phyloP scores from a whole-genome alignment of 2,113 vertebrate species.

The Gymnorhina tibicen region DNA sequence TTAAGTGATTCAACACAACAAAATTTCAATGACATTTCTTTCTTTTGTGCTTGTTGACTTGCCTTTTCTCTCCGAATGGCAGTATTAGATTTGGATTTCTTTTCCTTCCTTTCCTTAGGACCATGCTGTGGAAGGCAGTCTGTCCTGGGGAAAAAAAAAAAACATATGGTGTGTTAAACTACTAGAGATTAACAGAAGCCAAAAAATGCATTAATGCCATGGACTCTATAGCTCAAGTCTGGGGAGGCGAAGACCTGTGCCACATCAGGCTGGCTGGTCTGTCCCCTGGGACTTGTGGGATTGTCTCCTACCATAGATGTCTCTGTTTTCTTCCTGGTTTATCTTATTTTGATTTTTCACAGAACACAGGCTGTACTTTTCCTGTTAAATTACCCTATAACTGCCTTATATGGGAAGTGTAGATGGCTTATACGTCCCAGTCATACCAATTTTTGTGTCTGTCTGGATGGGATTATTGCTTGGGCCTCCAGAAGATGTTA shows the following conservation, averaged over 20 bases:
- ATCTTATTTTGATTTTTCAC: neutral
- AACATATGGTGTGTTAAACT: neutral
- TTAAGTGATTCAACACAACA: constrained; percentile 34
- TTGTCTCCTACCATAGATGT: neutral
- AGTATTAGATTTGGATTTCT: neutral
- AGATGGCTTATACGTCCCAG: neutral
- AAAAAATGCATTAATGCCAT: neutral
- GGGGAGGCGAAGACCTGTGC: neutral
- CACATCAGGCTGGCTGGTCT: neutral
- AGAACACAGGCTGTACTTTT: neutral
- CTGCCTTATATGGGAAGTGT: neutral
- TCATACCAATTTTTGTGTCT: neutral
- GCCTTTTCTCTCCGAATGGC: neutral
- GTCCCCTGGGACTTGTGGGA: neutral
- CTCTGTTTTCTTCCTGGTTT: neutral
- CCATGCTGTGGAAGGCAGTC: neutral
- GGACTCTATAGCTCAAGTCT: neutral
- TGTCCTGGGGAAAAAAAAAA: neutral
- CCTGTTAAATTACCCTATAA: neutral
- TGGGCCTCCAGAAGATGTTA: neutral
- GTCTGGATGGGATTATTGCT: neutral
- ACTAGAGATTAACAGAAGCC: neutral
- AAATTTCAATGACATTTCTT: constrained; percentile 20
- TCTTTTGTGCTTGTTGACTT: neutral
- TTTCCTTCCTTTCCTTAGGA: neutral